These are phyloP conservation scores for Conops quadrifasciatus DNA, from an alignment of 2,888 invertebrate genomes.

Conservation along the genomic window DNA sequence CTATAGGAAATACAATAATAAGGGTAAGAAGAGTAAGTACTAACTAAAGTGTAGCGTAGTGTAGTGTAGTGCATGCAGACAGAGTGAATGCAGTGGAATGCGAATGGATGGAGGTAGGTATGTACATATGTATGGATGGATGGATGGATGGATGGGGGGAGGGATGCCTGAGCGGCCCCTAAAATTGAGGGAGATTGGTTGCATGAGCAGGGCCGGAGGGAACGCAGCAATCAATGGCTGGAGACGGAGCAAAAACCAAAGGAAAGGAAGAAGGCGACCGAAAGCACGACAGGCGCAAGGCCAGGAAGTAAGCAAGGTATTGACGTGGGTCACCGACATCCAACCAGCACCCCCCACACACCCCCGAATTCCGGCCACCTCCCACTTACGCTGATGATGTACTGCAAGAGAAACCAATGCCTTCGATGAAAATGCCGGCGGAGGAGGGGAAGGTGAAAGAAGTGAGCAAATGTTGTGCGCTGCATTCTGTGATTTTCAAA, in stretches of 20 bases:
- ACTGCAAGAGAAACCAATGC: too few species aligned
- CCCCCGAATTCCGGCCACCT: too few species aligned
- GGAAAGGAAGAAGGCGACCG: background rate
- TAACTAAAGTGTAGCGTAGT: slow-evolving; percentile 28
- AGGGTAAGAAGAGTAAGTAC: slow-evolving; percentile 30
- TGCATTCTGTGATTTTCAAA: background rate
- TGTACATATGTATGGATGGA: background rate
- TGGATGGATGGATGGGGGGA: slow-evolving; percentile 7
- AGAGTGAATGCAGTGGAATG: slow-evolving; percentile 19
- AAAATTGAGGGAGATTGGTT: background rate
- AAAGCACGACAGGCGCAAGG: too few species aligned
- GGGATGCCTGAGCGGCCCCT: slow-evolving; percentile 2
- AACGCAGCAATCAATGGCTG: background rate
- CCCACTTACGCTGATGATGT: too few species aligned
- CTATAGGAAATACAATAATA: slow-evolving; percentile 28
- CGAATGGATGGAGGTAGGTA: slow-evolving; percentile 10
- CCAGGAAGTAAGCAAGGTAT: too few species aligned
- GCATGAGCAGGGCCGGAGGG: background rate
- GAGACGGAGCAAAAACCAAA: background rate
- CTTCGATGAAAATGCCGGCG: background rate
- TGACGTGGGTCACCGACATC: too few species aligned
- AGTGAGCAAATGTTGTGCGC: slow-evolving; percentile 17
- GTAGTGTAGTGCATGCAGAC: slow-evolving; percentile 30
- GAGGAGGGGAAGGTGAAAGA: too few species aligned
- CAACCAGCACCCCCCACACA: too few species aligned